phyloP scores from a whole-genome alignment of 2,113 vertebrate species.

The Mormyrus iriodes region DNA sequence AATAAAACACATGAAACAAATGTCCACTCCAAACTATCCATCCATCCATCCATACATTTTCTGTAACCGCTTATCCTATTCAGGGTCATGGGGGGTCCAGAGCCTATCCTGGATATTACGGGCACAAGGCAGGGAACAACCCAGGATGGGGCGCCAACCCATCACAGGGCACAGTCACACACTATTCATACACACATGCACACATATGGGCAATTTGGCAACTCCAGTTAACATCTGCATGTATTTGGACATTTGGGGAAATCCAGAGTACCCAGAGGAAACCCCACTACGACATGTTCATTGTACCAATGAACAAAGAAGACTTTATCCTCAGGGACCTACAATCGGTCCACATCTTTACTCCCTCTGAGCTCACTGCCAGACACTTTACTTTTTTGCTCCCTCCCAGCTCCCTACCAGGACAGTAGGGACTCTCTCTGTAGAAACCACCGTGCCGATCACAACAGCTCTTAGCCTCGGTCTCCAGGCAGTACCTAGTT shows the following conservation, averaged over 20 bases:
- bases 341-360: not conserved
- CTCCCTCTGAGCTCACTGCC: too few relatives aligned
- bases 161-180: not conserved
- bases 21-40: too few relatives aligned
- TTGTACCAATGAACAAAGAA: not conserved
- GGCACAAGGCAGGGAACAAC: not conserved
- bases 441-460: too few relatives aligned
- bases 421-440: not conserved
- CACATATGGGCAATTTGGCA: not conserved
- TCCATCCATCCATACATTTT: too few relatives aligned
- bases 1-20: too few relatives aligned
- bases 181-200: not conserved
- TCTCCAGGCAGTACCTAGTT: not conserved
- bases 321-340: not conserved
- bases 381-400: not conserved
- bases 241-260: not conserved
- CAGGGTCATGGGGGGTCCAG: too few relatives aligned
- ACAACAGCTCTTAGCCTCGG: too few relatives aligned
- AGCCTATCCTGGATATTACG: too few relatives aligned
- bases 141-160: not conserved
- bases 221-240: not conserved
- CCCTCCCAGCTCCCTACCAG: not conserved
- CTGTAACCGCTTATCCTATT: too few relatives aligned
- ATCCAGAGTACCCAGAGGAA: not conserved
- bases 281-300: not conserved